phyloP scores from a whole-genome alignment of 1,140 invertebrate genomes.

The Drosophila cardini region DNA sequence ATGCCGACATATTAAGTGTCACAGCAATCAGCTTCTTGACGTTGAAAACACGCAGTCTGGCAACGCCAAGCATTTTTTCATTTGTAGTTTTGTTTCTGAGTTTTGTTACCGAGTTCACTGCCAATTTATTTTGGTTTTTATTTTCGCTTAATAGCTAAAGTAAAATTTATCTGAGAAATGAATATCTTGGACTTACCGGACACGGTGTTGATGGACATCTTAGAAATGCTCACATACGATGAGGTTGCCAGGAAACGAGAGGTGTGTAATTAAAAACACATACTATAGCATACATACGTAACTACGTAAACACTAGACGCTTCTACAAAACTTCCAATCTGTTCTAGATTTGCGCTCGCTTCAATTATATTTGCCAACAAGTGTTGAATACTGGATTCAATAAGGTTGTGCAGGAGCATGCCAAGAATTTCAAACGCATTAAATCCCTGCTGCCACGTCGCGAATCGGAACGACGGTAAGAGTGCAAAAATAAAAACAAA shows the following conservation, averaged over 20 bases:
- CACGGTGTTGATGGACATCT: slow-evolving; percentile 91
- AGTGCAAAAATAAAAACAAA: no score
- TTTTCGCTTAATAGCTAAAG: slow-evolving; percentile 2
- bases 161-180: background rate
- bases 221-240: slow-evolving; percentile 91
- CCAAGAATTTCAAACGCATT: slow-evolving; percentile 90
- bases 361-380: slow-evolving; percentile 90
- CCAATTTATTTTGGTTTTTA: slow-evolving; percentile 14
- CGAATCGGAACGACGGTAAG: slow-evolving; percentile 92
- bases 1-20: slow-evolving; percentile 1
- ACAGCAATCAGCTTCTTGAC: slow-evolving; percentile 5
- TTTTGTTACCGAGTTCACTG: slow-evolving; percentile 3
- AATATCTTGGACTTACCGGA: slow-evolving; percentile 89
- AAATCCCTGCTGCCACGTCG: slow-evolving; percentile 93
- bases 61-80: slow-evolving; percentile 3
- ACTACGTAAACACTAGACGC: slow-evolving; percentile 1
- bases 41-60: background rate
- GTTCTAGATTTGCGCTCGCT: slow-evolving; percentile 90
- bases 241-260: slow-evolving; percentile 92
- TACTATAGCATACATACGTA: slow-evolving; percentile 13
- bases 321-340: slow-evolving; percentile 45
- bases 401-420: slow-evolving; percentile 91
- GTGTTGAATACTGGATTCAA: slow-evolving; percentile 93
- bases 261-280: slow-evolving; percentile 86
- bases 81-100: slow-evolving; percentile 23